A percentile compares a stretch with the other conserved stretches of the same genome.
Evolutionary conservation across 2,797 vertebrate species (phyloP).

Genomic region (Acridotheres tristis): DNA sequence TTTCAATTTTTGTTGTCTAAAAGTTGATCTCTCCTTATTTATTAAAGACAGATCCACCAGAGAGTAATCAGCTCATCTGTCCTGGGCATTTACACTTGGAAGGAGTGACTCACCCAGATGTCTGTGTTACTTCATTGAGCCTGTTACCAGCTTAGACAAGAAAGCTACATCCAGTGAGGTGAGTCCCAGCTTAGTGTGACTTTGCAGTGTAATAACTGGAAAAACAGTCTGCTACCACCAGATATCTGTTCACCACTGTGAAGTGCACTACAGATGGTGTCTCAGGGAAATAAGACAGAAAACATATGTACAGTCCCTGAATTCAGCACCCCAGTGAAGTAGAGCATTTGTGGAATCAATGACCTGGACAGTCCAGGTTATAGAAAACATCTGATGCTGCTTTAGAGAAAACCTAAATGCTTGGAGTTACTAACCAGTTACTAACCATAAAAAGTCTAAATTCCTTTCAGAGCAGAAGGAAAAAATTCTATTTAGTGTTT

Average conservation of each 20-base stretch:
- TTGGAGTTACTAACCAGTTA: background rate
- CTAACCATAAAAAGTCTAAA: background rate
- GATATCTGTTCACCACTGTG: background rate
- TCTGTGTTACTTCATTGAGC: background rate
- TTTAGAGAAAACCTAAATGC: background rate
- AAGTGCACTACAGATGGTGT: background rate
- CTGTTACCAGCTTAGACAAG: background rate
- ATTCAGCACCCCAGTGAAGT: background rate
- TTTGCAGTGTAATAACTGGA: background rate
- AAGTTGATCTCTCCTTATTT: background rate
- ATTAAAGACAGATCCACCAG: background rate
- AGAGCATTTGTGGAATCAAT: background rate
- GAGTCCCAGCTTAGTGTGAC: background rate
- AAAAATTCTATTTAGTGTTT: background rate
- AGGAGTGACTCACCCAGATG: background rate
- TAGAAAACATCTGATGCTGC: background rate
- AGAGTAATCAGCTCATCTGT: background rate
- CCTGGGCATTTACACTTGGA: background rate
- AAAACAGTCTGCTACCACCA: background rate
- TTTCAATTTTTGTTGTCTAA: background rate
- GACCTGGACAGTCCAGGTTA: background rate
- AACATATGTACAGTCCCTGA: background rate
- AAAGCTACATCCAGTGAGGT: background rate
- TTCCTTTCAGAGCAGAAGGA: background rate
- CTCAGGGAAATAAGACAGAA: background rate